Base-by-base conservation (phyloP, 2,888 invertebrate species). In the Diogma glabrata region DNA sequence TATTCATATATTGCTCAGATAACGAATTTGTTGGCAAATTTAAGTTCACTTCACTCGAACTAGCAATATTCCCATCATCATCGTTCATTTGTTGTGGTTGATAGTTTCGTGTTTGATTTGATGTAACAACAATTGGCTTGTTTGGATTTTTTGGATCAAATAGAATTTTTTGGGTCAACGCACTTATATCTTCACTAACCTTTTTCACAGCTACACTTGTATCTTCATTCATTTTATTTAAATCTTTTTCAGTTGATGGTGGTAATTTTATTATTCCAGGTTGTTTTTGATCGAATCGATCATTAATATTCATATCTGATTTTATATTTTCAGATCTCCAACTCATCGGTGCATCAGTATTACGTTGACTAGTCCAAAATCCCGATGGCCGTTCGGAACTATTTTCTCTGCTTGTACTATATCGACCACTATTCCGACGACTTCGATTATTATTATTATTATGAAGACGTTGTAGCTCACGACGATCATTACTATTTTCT, bases 61-160 rank as follows among this genome's bases (percentile, higher is more conserved):
- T 24, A 5, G 17, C 16, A 24, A n/a, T 23, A 7, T 16, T 22
- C 4, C 20, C 20, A 8, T 48, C 30, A n/a, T 19, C 19, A 1
- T 17, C 19, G 6, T 26, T 28, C 4, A 17, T 20, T 16, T 30
- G 19, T 43, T 52, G 24, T 17, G 43, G 48, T 7, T 28, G 40
- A 22, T 24, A 30, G 22, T 40, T 54, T 38, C 50, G 48, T 26
- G 51, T 22, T 36, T 71, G 70, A 60, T 78, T 79, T 8, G 24
- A 19, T 53, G 19, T 48, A 22, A 84, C 77, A 57, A 85, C 75
- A 55, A 87, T 86, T 17, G 85, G 85, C 69, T 81, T 84, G 53
- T 77, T 77, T 2, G 81, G 81, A 65, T 81, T 81, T 57, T 76
- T 76, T 2, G 77, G 80, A 65, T 81, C 78, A 58, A 74, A 81